These are phyloP conservation scores for Phoeniculus purpureus DNA, from an alignment of 2,797 vertebrate genomes.

Conservation along the genomic window DNA sequence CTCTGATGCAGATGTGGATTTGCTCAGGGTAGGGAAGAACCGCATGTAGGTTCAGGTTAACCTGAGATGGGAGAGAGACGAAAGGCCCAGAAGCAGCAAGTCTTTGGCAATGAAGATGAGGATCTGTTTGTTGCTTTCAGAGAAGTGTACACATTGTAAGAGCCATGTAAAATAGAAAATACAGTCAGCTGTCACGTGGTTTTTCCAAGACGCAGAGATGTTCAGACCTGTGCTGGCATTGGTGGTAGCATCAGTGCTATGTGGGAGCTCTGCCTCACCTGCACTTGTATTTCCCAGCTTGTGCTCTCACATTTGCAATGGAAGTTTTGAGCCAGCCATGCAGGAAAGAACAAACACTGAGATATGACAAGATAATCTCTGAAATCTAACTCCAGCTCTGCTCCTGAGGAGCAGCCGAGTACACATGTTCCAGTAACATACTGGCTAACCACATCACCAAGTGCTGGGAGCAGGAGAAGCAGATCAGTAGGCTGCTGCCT, in stretches of 20 bases:
- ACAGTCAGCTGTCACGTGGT: too few relatives aligned
- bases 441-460: fast-evolving
- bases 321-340: background rate
- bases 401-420: too few relatives aligned
- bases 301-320: background rate
- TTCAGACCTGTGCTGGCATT: too few relatives aligned
- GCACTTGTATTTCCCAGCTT: background rate
- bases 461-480: background rate
- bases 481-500: background rate
- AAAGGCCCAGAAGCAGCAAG: background rate
- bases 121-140: background rate
- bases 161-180: background rate
- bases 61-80: background rate
- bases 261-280: background rate
- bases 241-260: background rate
- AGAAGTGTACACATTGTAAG: background rate
- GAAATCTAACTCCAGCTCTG: too few relatives aligned
- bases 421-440: fast-evolving
- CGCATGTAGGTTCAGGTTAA: fast-evolving
- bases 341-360: background rate
- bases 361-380: fast-evolving
- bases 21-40: background rate
- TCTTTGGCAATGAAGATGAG: background rate
- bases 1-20: background rate
- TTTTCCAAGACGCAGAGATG: background rate